Evolutionary conservation across 2,797 vertebrate genomes (phyloP).

Genomic region (Hephaestus fuliginosus): DNA sequence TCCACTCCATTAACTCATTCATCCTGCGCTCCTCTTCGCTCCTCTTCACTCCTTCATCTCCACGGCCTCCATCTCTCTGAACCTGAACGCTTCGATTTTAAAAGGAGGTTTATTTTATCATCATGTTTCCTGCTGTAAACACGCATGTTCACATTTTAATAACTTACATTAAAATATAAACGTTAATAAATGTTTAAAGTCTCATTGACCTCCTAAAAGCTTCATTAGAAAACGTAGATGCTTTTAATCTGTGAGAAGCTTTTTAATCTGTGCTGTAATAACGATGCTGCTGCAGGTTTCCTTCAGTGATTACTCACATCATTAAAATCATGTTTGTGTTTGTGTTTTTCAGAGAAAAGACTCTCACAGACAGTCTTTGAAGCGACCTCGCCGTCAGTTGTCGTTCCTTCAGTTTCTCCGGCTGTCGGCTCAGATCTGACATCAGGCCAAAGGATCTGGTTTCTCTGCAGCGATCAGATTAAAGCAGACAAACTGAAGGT

Average conservation of each 20-base stretch:
- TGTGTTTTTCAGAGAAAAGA: not conserved
- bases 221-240: not conserved
- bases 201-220: too few species aligned
- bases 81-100: too few species aligned
- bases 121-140: too few species aligned
- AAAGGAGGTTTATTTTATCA: too few species aligned
- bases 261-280: not conserved
- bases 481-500: too few species aligned
- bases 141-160: too few species aligned
- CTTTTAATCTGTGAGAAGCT: not conserved
- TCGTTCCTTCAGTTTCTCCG: slow-evolving; percentile 5
- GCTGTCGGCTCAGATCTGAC: slow-evolving; percentile 11
- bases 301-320: slow-evolving; percentile 13
- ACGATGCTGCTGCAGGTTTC: not conserved
- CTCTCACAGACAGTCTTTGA: not conserved
- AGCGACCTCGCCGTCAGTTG: slow-evolving; percentile 16
- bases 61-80: not conserved
- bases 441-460: not conserved
- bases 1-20: not conserved
- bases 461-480: too few species aligned
- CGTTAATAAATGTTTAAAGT: too few species aligned
- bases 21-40: not conserved
- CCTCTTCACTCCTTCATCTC: not conserved
- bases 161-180: too few species aligned
- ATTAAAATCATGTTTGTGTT: not conserved